Percentiles rank a stretch among this genome's conserved stretches.
These are phyloP conservation scores for Bubo blakistoni DNA, from an alignment of 2,113 vertebrate species.

Conservation along the genomic window DNA sequence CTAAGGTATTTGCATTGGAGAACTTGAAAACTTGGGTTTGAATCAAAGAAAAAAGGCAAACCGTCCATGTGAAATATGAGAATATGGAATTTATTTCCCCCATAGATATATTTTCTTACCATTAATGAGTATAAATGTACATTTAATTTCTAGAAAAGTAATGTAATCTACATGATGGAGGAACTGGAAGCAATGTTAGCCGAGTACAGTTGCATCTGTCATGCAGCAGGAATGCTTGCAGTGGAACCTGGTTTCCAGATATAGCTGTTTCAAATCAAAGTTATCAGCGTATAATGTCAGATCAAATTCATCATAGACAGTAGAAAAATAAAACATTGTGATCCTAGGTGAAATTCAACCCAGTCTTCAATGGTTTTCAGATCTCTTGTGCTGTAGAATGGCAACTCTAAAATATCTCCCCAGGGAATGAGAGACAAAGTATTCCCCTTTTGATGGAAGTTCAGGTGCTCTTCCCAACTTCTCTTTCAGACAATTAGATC, in stretches of 20 bases:
- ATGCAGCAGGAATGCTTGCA: neutral
- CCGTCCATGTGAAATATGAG: neutral
- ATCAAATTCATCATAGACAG: neutral
- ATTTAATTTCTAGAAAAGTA: neutral
- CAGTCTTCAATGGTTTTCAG: neutral
- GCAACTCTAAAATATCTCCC: neutral
- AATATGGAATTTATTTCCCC: constrained; percentile 35
- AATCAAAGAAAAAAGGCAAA: neutral
- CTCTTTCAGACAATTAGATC: accelerated
- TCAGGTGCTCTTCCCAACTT: neutral
- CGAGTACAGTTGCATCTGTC: neutral
- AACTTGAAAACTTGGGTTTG: neutral
- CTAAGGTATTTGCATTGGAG: neutral
- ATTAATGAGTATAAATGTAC: constrained; percentile 28
- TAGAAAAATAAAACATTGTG: neutral
- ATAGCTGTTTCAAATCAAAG: neutral
- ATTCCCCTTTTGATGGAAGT: neutral
- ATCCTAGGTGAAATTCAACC: neutral
- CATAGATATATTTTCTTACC: constrained; percentile 17
- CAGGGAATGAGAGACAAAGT: accelerated
- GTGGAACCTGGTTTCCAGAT: neutral
- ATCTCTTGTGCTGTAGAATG: neutral
- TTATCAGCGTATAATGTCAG: neutral
- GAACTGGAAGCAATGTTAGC: neutral
- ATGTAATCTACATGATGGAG: neutral